A percentile compares a stretch with the other conserved stretches of the same genome.
Evolutionary conservation across 2,888 invertebrate species (phyloP).

Genomic region (Acrocyrtus sp.): DNA sequence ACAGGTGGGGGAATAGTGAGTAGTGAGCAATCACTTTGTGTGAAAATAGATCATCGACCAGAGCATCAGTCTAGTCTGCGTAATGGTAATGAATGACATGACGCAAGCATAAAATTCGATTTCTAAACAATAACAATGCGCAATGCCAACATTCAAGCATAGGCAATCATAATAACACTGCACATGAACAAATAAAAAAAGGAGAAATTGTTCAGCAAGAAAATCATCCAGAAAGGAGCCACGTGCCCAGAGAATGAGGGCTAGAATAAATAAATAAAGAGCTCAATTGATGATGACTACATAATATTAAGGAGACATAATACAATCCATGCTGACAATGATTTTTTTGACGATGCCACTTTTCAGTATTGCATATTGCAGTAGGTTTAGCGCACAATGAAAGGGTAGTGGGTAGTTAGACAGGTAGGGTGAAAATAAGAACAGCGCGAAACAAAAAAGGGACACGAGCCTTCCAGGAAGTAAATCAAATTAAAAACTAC

Average conservation of each 20-base stretch:
- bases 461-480: slow-evolving; percentile 2
- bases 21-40: no score
- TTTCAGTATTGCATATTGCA: no score
- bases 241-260: slow-evolving; percentile 46
- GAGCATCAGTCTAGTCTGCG: no score
- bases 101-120: slow-evolving; percentile 42
- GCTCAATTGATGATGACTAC: slow-evolving; percentile 41
- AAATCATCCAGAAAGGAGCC: slow-evolving; percentile 32
- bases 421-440: background rate
- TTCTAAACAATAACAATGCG: background rate
- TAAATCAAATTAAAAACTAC: slow-evolving; percentile 32
- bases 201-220: slow-evolving; percentile 46
- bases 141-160: slow-evolving; percentile 33
- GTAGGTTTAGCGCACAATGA: background rate
- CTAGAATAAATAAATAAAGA: slow-evolving; percentile 51
- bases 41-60: no score
- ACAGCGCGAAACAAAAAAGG: no score
- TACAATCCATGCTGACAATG: slow-evolving; percentile 1
- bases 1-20: no score
- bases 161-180: slow-evolving; percentile 10
- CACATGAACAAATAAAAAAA: slow-evolving; percentile 34
- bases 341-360: no score
- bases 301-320: background rate
- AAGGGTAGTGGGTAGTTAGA: background rate
- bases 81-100: no score